Conservation (phyloP, 2,797 vertebrate species). For the Cynodonichthys magdalenae region DNA sequence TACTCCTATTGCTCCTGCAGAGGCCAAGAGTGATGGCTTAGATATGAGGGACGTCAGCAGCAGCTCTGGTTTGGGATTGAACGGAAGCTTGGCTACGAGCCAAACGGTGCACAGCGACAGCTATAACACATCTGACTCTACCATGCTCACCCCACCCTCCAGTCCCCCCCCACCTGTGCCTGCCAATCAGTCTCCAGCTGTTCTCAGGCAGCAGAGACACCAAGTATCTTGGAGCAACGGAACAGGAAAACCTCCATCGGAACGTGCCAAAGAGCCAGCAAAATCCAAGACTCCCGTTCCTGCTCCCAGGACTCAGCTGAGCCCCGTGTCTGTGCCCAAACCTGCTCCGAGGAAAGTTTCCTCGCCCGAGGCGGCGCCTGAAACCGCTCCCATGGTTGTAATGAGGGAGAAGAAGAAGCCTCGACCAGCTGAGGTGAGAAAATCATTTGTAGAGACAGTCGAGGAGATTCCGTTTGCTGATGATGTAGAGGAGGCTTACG, state of each 20-base stretch:
- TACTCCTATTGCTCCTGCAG: constrained; percentile 83
- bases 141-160: constrained; percentile 96
- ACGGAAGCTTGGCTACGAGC: constrained; percentile 87
- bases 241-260: constrained; percentile 56
- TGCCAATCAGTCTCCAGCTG: constrained; percentile 90
- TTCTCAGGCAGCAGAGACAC: constrained; percentile 81
- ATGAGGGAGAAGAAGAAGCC: constrained; percentile 81
- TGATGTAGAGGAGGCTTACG: constrained; percentile 91
- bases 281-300: constrained; percentile 64
- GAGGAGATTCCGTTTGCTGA: constrained; percentile 98
- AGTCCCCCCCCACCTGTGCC: constrained; percentile 95
- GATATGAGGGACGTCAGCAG: constrained; percentile 88
- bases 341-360: constrained; percentile 61
- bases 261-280: constrained; percentile 48
- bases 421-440: constrained; percentile 78
- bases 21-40: constrained; percentile 78
- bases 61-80: constrained; percentile 91
- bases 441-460: constrained; percentile 95
- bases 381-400: constrained; percentile 65
- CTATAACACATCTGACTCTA: constrained; percentile 90
- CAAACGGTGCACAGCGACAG: constrained; percentile 87
- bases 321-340: constrained; percentile 58
- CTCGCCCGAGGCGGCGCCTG: constrained; percentile 37
- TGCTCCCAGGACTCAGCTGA: constrained; percentile 58
- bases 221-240: constrained; percentile 84